Evolutionary conservation across 2,888 invertebrate species (phyloP), one percentile per base, ranked within the genome.

Genomic region (Acronicta aceris): DNA sequence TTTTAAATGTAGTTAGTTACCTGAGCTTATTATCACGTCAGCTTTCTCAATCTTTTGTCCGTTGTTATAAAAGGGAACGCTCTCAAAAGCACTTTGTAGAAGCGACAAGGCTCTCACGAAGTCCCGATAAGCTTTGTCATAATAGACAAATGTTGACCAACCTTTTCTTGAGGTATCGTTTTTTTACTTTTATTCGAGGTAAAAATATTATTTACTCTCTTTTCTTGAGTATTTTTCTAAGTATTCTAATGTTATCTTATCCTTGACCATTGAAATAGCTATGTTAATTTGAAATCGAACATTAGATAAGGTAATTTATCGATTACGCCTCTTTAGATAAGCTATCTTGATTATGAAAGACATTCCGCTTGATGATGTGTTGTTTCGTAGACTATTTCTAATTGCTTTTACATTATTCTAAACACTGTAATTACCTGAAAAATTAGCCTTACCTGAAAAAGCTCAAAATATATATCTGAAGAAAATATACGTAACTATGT

Each of bases 21-120:
- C 25, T 17, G 45, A 46, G 43, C 47, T 51, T 41, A 15, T 36
- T 49, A 56, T 67, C 45, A 62, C 49, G 38, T 61, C 45, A 51
- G 56, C 47, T 59, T 63, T 57, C 59, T 53, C 15, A 33, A 59
- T 63, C 81, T 84, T 85, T 86, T 82, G 83, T 84, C 80, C 81
- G 82, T 85, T 88, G 83, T 85, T 82, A 81, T 80, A 71, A 84
- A 82, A 74, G 84, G 75, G 79, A 81, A 84, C 76, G 78, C 85
- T 78, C 81, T 85, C 66, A 84, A 81, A 68, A 68, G 82, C 82
- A 83, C 88, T 88, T 87, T 87, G 84, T 86, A 83, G 81, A 81
- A 79, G 77, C 76, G 81, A 86, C 84, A 84, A 86, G 85, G 6
- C 82, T 80, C 82, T 82, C 21, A 21, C 21, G 21, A 21, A 21